These are phyloP conservation scores for Octodonta nipae DNA, from an alignment of 2,888 invertebrate species.

Conservation along the genomic window DNA sequence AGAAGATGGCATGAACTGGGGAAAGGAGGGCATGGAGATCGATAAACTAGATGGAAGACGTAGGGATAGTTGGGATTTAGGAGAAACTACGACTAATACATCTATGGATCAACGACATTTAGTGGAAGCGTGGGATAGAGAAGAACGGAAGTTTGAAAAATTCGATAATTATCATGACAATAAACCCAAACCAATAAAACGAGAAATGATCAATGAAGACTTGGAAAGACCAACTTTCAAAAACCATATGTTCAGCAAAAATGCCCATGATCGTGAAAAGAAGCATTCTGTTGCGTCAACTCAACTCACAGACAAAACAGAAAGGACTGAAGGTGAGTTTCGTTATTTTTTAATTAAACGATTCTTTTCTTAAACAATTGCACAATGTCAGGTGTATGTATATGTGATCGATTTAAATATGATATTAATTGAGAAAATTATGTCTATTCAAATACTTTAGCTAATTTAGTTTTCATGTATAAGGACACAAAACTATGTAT, in stretches of 20 bases:
- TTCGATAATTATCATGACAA: too few relatives aligned
- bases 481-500: too few relatives aligned
- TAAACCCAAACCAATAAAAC: too few relatives aligned
- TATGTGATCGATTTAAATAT: too few relatives aligned
- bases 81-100: constrained; percentile 34
- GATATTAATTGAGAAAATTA: too few relatives aligned
- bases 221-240: constrained; percentile 53
- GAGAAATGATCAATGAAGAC: constrained; percentile 24
- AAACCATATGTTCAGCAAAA: constrained; percentile 48
- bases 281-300: constrained; percentile 65
- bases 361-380: too few relatives aligned
- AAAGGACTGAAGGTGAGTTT: constrained; percentile 39
- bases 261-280: constrained; percentile 52
- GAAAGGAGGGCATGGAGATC: constrained; percentile 22
- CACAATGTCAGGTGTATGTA: neutral
- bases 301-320: constrained; percentile 57
- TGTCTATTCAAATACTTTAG: too few relatives aligned
- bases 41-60: constrained; percentile 11
- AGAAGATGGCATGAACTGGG: constrained; percentile 41
- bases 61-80: constrained; percentile 36
- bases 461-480: too few relatives aligned
- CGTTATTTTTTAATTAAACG: too few relatives aligned
- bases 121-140: constrained; percentile 34
- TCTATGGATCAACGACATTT: constrained; percentile 30
- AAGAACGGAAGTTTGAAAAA: constrained; percentile 22